Conservation (phyloP, 2,888 invertebrate genomes). For the Hartigia nigra region DNA sequence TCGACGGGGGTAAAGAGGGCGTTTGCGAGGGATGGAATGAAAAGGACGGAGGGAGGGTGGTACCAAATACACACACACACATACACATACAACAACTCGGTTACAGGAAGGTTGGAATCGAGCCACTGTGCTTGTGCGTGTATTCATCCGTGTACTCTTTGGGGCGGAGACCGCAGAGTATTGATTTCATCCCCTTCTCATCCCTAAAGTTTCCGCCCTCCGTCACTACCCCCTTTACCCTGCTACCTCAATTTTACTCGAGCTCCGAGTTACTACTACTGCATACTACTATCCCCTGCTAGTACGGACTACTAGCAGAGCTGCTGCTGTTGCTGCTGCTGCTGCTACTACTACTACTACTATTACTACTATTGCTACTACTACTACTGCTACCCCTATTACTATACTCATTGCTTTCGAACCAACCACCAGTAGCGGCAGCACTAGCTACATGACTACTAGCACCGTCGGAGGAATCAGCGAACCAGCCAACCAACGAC, state of each 20-base stretch:
- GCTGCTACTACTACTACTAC: background rate
- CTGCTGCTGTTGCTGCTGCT: no score
- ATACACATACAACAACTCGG: background rate
- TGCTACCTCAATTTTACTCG: conserved; percentile 15
- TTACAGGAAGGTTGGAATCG: conserved; percentile 13
- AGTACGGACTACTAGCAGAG: background rate
- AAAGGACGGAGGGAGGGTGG: conserved; percentile 9
- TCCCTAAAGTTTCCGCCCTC: conserved; percentile 42
- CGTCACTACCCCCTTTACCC: conserved; percentile 33
- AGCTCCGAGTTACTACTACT: conserved; percentile 1
- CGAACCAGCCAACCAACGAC: conserved; percentile 21
- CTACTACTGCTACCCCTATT: background rate
- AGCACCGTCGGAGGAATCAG: conserved; percentile 12
- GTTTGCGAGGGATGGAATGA: conserved; percentile 24
- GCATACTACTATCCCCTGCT: background rate
- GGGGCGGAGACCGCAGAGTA: conserved; percentile 64
- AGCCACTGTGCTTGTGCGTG: conserved; percentile 50
- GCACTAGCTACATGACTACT: background rate
- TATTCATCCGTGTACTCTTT: conserved; percentile 56
- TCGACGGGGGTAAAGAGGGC: conserved; percentile 11
- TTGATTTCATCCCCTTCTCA: conserved; percentile 59
- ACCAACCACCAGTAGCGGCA: background rate
- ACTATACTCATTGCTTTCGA: background rate
- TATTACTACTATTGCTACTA: background rate
- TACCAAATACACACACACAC: background rate